A percentile compares a stretch with the other conserved stretches of the same genome.
These are phyloP conservation scores for Amphiprion percula DNA, from an alignment of 2,113 vertebrate genomes.

Conservation along the genomic window DNA sequence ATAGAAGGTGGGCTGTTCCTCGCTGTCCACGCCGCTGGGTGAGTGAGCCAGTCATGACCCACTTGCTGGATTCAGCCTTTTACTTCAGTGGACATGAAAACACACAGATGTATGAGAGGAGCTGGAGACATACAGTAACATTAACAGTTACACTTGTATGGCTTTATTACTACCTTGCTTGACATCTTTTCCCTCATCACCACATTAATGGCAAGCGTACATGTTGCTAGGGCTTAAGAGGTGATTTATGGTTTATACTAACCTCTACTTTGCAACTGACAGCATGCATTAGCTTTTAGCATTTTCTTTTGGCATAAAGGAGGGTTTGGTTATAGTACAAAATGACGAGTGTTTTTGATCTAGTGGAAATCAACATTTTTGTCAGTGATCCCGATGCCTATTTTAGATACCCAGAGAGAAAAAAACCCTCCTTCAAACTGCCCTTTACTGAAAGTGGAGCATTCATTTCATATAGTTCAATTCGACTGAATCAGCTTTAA, in stretches of 20 bases:
- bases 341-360: too few species aligned
- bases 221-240: neutral
- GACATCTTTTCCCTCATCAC: neutral
- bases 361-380: too few species aligned
- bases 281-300: too few species aligned
- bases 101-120: neutral
- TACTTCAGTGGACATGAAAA: conserved; percentile 32
- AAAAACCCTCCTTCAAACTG: neutral
- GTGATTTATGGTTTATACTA: neutral
- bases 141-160: neutral
- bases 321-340: too few species aligned
- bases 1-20: conserved; percentile 23
- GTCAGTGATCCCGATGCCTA: too few species aligned
- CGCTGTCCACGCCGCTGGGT: conserved; percentile 8
- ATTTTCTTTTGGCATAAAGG: too few species aligned
- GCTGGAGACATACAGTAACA: neutral
- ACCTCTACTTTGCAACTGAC: neutral
- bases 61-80: conserved; percentile 34
- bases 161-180: neutral
- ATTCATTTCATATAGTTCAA: neutral
- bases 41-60: conserved; percentile 28
- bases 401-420: too few species aligned
- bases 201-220: neutral
- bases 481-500: neutral
- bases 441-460: neutral